phyloP scores from a whole-genome alignment of 2,113 vertebrate species.

The Thymallus thymallus region DNA sequence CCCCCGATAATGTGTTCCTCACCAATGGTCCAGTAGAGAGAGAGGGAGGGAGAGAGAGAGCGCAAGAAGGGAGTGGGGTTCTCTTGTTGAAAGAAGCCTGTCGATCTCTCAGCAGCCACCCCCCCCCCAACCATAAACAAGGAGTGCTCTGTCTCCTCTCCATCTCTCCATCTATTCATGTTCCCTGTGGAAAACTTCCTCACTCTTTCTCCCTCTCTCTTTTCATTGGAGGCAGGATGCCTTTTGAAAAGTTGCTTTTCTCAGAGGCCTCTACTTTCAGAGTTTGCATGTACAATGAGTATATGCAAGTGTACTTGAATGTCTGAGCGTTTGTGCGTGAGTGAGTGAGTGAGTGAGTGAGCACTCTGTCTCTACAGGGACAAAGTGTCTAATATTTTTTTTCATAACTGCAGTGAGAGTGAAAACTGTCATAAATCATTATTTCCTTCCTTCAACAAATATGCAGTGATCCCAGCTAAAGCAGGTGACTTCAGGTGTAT shows the following conservation, averaged over 20 bases:
- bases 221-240: conserved; percentile 58
- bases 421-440: conserved; percentile 3
- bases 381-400: too few species aligned
- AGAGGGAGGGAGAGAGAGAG: neutral
- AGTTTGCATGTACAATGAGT: conserved; percentile 36
- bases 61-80: conserved; percentile 26
- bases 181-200: conserved; percentile 67
- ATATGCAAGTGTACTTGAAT: conserved; percentile 50
- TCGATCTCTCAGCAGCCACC: conserved; percentile 76
- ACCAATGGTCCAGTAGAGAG: conserved; percentile 39
- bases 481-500: conserved; percentile 25
- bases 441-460: conserved; percentile 4
- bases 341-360: conserved; percentile 25
- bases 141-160: conserved; percentile 70
- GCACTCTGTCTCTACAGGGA: neutral
- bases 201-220: conserved; percentile 36
- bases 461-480: conserved; percentile 27
- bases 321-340: conserved; percentile 25
- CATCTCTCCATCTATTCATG: conserved; percentile 72
- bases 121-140: conserved; percentile 70
- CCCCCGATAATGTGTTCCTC: conserved; percentile 49
- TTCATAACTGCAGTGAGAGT: too few species aligned
- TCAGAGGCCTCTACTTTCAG: conserved; percentile 53
- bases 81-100: conserved; percentile 74
- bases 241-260: conserved; percentile 62